Conservation (phyloP, 2,113 vertebrate species). For the Aspidoscelis tigris region DNA sequence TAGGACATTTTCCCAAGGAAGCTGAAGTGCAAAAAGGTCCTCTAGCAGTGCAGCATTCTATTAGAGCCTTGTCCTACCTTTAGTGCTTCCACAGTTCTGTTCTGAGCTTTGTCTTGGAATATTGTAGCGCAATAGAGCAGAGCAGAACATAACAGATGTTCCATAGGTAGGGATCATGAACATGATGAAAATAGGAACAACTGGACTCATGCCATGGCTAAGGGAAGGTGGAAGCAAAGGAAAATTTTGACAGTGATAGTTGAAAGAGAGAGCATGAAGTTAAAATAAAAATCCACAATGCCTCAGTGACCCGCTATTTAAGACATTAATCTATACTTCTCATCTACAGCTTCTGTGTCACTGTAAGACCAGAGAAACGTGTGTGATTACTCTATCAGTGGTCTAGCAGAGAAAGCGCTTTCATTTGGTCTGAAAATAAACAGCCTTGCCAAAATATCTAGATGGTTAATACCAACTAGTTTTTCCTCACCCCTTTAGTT, state of each 20-base stretch:
- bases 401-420: not conserved
- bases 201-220: not conserved
- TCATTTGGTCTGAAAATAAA: slow-evolving; percentile 26
- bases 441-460: slow-evolving; percentile 17
- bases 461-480: not conserved
- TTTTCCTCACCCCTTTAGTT: slow-evolving; percentile 27
- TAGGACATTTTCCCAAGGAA: no score
- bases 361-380: slow-evolving; percentile 17
- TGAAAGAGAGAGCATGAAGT: not conserved
- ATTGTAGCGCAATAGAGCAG: no score
- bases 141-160: not conserved
- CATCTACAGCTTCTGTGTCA: not conserved
- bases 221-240: not conserved
- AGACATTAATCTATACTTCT: not conserved
- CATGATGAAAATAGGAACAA: not conserved
- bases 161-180: not conserved
- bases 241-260: not conserved
- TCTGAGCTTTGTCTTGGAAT: no score
- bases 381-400: not conserved
- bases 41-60: not conserved
- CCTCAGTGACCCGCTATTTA: not conserved
- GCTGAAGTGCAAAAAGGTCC: not conserved
- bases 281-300: not conserved
- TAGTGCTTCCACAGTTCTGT: no score
- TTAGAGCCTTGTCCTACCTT: no score